Percentiles rank a stretch among this genome's conserved stretches.
These are phyloP conservation scores for Caerostris darwini DNA, from an alignment of 1,140 invertebrate species.

Conservation along the genomic window DNA sequence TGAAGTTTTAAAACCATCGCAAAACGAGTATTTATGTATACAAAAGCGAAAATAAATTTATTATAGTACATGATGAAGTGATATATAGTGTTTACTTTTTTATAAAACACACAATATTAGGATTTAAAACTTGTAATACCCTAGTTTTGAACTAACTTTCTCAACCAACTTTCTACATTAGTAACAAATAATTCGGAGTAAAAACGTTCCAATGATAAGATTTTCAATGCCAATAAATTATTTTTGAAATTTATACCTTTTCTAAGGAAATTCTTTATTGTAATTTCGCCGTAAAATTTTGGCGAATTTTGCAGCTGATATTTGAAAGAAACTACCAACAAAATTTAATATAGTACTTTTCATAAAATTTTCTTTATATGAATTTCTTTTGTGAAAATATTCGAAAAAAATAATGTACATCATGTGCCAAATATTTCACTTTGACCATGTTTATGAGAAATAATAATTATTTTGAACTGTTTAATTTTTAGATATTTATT, in stretches of 20 bases:
- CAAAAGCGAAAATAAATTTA: background rate
- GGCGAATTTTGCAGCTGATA: background rate
- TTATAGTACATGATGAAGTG: background rate
- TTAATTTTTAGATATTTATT: background rate
- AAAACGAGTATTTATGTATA: constrained; percentile 2
- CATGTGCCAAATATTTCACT: constrained; percentile 24
- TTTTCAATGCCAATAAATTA: constrained; percentile 20
- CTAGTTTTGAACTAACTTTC: background rate
- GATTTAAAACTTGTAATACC: background rate
- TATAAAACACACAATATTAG: background rate
- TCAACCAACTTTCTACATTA: constrained; percentile 16
- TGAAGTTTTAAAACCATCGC: background rate
- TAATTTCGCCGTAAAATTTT: background rate
- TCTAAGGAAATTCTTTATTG: background rate
- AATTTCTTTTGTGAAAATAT: background rate
- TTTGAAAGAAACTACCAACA: background rate
- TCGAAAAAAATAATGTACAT: background rate
- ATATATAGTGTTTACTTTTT: background rate
- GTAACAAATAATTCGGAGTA: background rate
- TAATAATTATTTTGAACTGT: background rate
- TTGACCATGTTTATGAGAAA: background rate
- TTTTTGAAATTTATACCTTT: constrained; percentile 33
- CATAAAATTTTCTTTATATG: background rate
- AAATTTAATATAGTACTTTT: constrained; percentile 5
- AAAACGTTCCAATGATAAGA: background rate